These are phyloP conservation scores for Cybosia mesomella DNA, from an alignment of 2,888 invertebrate genomes.

Conservation along the genomic window DNA sequence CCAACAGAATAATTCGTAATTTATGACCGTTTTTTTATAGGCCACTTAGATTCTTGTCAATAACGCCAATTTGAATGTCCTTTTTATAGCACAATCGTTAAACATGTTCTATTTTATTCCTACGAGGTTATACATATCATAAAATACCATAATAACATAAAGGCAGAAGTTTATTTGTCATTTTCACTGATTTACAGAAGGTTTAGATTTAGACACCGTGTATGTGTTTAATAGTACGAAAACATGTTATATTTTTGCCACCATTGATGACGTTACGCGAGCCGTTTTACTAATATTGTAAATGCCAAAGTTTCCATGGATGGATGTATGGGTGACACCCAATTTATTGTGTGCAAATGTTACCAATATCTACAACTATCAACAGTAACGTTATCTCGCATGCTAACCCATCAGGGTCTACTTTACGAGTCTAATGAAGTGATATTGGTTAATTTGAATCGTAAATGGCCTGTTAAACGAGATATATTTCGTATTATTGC, in stretches of 20 bases:
- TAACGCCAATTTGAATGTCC: slow-evolving; percentile 61
- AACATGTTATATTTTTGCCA: too few relatives aligned
- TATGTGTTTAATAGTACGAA: background rate
- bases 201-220: background rate
- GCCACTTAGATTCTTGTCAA: slow-evolving; percentile 24
- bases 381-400: slow-evolving; percentile 31
- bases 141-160: slow-evolving; percentile 22
- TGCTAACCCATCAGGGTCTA: slow-evolving; percentile 49
- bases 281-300: too few relatives aligned
- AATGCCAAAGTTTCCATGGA: too few relatives aligned
- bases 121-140: slow-evolving; percentile 11
- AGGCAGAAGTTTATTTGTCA: background rate
- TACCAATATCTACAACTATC: background rate
- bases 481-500: slow-evolving; percentile 51
- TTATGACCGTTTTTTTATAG: slow-evolving; percentile 25
- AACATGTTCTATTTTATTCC: slow-evolving; percentile 56
- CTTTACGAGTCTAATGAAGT: slow-evolving; percentile 63
- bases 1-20: slow-evolving; percentile 8
- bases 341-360: background rate
- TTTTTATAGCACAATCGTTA: slow-evolving; percentile 56
- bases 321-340: background rate
- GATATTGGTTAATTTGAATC: slow-evolving; percentile 63
- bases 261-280: too few relatives aligned
- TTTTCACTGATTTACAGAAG: background rate
- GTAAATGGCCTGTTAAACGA: slow-evolving; percentile 58